phyloP scores from a whole-genome alignment of 1,140 invertebrate genomes.

The Drosophila pectinifera region DNA sequence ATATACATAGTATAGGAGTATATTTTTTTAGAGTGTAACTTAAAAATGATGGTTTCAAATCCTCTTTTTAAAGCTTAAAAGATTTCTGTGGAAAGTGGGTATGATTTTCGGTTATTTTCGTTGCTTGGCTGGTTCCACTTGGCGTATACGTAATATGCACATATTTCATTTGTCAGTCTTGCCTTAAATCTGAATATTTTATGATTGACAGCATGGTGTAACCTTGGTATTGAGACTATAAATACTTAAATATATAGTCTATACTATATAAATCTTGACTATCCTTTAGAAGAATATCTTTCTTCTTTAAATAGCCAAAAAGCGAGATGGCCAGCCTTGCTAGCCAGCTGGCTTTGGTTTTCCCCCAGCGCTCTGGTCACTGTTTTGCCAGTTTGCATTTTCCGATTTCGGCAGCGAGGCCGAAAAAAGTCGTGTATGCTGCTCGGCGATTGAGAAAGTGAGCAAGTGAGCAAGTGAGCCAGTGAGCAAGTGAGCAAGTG shows the following conservation, averaged over 20 bases:
- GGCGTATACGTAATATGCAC: constrained; percentile 5
- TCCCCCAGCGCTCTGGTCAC: constrained; percentile 13
- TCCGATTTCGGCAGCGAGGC: constrained; percentile 51
- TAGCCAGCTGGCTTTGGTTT: constrained; percentile 8
- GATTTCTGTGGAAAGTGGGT: too few species aligned
- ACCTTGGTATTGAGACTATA: too few species aligned
- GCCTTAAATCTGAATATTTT: too few species aligned
- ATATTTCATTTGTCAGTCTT: too few species aligned
- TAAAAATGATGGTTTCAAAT: too few species aligned
- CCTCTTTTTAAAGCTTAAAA: too few species aligned
- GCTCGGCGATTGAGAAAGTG: constrained; percentile 34
- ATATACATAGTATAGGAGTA: not conserved
- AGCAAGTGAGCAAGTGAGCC: constrained; percentile 31
- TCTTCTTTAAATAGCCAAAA: not conserved
- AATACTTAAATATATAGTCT: not conserved
- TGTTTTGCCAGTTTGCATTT: constrained; percentile 55
- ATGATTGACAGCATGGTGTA: too few species aligned
- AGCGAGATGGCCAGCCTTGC: not conserved
- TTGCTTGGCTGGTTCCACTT: not conserved
- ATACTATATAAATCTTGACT: too few species aligned
- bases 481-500: constrained; percentile 26
- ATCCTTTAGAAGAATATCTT: too few species aligned
- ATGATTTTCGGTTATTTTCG: too few species aligned
- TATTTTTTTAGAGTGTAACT: too few species aligned
- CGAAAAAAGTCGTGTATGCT: constrained; percentile 45